phyloP scores from a whole-genome alignment of 2,113 vertebrate genomes.

The Brienomyrus longianalis region DNA sequence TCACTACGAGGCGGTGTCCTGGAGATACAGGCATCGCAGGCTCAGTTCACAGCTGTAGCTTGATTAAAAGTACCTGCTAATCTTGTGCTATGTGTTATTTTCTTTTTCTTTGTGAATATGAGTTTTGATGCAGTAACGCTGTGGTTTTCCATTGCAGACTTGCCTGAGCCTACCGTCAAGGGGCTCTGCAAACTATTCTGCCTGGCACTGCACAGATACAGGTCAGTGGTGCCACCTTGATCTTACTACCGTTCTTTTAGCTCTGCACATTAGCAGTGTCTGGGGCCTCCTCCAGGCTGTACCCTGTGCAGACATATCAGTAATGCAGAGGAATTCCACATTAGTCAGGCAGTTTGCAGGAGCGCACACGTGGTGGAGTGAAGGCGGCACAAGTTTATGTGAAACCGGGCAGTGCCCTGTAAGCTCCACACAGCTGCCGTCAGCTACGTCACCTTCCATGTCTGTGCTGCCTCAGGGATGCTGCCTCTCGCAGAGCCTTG shows the following conservation, averaged over 20 bases:
- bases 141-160: slow-evolving; percentile 37
- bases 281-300: not conserved
- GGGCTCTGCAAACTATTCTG: slow-evolving; percentile 94
- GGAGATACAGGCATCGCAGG: not conserved
- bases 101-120: not conserved
- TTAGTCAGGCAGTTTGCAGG: not conserved
- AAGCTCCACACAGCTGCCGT: not conserved
- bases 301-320: not conserved
- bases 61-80: not conserved
- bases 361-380: not conserved
- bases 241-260: not conserved
- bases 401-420: not conserved
- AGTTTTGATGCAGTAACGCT: not conserved
- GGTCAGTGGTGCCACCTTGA: slow-evolving; percentile 55
- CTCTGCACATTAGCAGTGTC: not conserved
- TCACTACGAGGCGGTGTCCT: not conserved
- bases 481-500: slow-evolving; percentile 81
- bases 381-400: not conserved
- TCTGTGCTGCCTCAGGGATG: slow-evolving; percentile 62
- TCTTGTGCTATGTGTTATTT: not conserved
- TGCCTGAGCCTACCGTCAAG: slow-evolving; percentile 84
- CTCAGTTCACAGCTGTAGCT: not conserved
- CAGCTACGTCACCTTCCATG: not conserved
- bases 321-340: not conserved
- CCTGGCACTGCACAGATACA: slow-evolving; percentile 89